These are phyloP conservation scores for Rugalucina vietnamica DNA, from an alignment of 2,888 invertebrate genomes.

Conservation along the genomic window DNA sequence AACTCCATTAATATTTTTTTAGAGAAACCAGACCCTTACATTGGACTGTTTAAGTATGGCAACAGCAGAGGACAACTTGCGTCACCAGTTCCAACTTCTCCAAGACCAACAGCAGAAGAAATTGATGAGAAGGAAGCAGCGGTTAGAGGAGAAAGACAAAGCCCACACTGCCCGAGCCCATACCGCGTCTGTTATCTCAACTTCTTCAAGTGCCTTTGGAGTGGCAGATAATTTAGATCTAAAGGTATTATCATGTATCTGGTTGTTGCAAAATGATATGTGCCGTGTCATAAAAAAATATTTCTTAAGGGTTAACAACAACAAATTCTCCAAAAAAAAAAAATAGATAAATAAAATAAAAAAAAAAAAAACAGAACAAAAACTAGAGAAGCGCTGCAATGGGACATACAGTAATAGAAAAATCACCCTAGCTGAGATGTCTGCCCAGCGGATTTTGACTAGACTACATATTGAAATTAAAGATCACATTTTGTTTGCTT, in stretches of 20 bases:
- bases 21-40: too few species aligned
- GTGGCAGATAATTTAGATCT: constrained; percentile 77
- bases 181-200: constrained; percentile 53
- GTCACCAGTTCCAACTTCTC: constrained; percentile 78
- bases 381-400: neutral
- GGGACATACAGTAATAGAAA: neutral
- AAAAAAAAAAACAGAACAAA: neutral
- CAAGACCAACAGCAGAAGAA: constrained; percentile 82
- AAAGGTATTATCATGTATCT: constrained; percentile 63
- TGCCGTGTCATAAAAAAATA: too few species aligned
- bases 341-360: neutral
- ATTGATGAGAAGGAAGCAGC: constrained; percentile 72
- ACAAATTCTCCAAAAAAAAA: neutral
- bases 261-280: neutral
- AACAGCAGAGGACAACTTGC: constrained; percentile 67
- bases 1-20: too few species aligned
- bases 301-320: too few species aligned
- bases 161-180: constrained; percentile 49
- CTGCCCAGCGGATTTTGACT: too few species aligned
- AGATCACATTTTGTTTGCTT: too few species aligned
- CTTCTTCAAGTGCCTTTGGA: constrained; percentile 71
- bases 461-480: too few species aligned
- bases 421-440: too few species aligned
- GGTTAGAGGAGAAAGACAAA: constrained; percentile 69
- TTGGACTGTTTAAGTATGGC: constrained; percentile 55